Percentiles rank a stretch among this genome's conserved stretches.
Evolutionary conservation across 2,113 vertebrate species (phyloP).

Genomic region (Varanus salvator): DNA sequence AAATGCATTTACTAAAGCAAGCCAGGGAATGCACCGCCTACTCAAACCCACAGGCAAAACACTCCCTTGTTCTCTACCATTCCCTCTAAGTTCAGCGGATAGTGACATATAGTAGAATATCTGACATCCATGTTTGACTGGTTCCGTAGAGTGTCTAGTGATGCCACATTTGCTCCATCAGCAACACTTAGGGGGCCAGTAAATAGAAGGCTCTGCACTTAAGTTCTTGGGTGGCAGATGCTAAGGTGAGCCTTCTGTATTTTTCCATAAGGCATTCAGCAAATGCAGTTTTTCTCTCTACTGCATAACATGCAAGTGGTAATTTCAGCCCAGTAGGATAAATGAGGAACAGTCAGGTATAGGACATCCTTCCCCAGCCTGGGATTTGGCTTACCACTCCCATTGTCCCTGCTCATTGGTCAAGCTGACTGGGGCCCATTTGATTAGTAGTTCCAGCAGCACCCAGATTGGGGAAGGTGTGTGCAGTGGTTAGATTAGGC

Average conservation of each 20-base stretch:
- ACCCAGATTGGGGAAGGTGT: not conserved
- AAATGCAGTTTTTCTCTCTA: not conserved
- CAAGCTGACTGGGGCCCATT: not conserved
- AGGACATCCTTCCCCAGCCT: no score
- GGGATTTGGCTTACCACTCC: no score
- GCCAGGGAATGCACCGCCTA: no score
- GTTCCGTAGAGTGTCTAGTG: no score
- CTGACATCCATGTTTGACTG: not conserved
- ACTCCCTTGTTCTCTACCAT: no score
- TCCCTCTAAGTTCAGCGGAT: no score
- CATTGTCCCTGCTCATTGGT: not conserved
- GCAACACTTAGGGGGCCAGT: no score
- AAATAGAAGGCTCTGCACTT: not conserved
- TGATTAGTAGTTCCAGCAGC: not conserved
- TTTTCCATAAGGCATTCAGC: not conserved
- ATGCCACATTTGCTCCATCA: not conserved
- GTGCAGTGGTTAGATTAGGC: not conserved
- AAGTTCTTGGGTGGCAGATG: no score
- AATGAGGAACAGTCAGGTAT: not conserved
- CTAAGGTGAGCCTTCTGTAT: not conserved
- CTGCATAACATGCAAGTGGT: not conserved
- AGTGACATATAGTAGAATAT: no score
- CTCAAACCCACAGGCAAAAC: no score
- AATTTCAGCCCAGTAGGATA: no score
- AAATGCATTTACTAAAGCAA: no score